A percentile compares a stretch with the other conserved stretches of the same genome.
Evolutionary conservation across 1,140 invertebrate species (phyloP).

Genomic region (Idris sp.): DNA sequence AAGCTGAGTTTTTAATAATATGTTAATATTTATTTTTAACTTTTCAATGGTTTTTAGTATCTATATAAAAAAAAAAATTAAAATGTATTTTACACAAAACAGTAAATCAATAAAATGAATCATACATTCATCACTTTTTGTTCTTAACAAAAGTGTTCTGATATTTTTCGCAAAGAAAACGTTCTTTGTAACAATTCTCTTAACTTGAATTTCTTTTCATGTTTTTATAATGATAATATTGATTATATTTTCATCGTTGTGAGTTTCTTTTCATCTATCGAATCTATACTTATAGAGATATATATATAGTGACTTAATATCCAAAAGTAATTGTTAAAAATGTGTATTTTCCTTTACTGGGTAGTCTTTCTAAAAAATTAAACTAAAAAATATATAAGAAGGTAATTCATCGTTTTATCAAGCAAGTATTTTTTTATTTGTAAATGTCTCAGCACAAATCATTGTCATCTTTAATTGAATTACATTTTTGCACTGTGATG

Average conservation of each 20-base stretch:
- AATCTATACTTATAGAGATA: slow-evolving; percentile 25
- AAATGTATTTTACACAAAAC: not conserved
- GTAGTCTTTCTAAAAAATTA: not conserved
- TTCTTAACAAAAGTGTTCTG: not conserved
- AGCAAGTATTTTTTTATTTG: no score
- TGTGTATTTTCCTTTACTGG: not conserved
- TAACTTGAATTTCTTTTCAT: slow-evolving; percentile 18
- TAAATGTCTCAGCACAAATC: no score
- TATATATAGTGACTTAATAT: slow-evolving; percentile 21
- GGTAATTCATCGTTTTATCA: no score
- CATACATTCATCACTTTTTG: not conserved
- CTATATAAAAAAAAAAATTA: slow-evolving; percentile 2
- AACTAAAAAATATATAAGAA: no score
- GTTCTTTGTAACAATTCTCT: slow-evolving; percentile 15
- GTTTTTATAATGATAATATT: slow-evolving; percentile 36
- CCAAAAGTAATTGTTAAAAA: slow-evolving; percentile 26
- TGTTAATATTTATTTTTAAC: no score
- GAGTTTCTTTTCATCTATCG: slow-evolving; percentile 21
- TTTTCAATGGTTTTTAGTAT: no score
- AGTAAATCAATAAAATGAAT: not conserved
- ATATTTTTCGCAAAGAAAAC: not conserved
- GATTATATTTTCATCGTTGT: slow-evolving; percentile 26
- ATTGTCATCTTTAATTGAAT: no score
- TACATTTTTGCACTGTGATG: no score
- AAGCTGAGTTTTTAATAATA: no score